A percentile compares a stretch with the other conserved stretches of the same genome.
Evolutionary conservation across 2,888 invertebrate species (phyloP).

Genomic region (Asteroscopus sphinx): DNA sequence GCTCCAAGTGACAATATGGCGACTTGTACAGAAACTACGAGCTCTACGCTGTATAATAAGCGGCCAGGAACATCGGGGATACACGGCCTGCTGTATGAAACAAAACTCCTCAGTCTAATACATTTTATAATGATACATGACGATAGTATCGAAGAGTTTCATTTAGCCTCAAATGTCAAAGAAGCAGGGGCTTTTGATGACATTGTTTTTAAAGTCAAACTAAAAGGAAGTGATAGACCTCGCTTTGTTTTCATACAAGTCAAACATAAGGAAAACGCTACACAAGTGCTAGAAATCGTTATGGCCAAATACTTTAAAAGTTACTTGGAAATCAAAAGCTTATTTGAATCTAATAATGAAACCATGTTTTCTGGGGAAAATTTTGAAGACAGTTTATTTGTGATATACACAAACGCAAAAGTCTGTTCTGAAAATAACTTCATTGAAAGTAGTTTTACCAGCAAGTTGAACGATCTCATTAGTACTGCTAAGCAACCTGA

Average conservation of each 20-base stretch:
- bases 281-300: slow-evolving; percentile 20
- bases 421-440: slow-evolving; percentile 14
- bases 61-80: slow-evolving; percentile 39
- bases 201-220: slow-evolving; percentile 40
- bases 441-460: neutral
- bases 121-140: slow-evolving; percentile 36
- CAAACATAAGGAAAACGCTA: slow-evolving; percentile 44
- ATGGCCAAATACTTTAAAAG: slow-evolving; percentile 40
- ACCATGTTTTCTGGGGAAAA: slow-evolving; percentile 30
- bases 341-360: slow-evolving; percentile 15
- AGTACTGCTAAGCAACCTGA: slow-evolving; percentile 35
- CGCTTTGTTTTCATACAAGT: slow-evolving; percentile 44
- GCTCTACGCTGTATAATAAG: slow-evolving; percentile 13
- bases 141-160: slow-evolving; percentile 31
- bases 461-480: slow-evolving; percentile 29
- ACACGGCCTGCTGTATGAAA: slow-evolving; percentile 47
- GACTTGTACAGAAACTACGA: neutral
- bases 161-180: slow-evolving; percentile 48
- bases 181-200: slow-evolving; percentile 53
- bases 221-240: slow-evolving; percentile 12
- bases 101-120: slow-evolving; percentile 48
- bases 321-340: slow-evolving; percentile 32
- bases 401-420: slow-evolving; percentile 46
- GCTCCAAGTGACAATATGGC: neutral
- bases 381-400: slow-evolving; percentile 30